A percentile compares a stretch with the other conserved stretches of the same genome.
These are phyloP conservation scores for Vannuccia rotundouncinata DNA, from an alignment of 2,888 invertebrate genomes.

Conservation along the genomic window DNA sequence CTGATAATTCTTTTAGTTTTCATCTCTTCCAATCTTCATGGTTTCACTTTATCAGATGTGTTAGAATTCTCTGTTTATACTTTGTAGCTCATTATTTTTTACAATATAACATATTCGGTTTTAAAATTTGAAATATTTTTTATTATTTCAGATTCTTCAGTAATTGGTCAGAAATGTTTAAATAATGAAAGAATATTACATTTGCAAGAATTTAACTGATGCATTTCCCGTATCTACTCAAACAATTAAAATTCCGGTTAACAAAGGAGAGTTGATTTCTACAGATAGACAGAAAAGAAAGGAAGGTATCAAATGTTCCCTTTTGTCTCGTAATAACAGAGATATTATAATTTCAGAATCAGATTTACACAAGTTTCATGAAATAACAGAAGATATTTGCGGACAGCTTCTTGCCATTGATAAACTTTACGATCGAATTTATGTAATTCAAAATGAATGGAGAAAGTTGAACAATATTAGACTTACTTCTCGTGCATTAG, in stretches of 20 bases:
- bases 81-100: too few relatives aligned
- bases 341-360: background rate
- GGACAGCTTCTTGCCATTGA: background rate
- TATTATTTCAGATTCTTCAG: too few relatives aligned
- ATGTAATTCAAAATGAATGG: background rate
- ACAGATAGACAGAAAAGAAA: background rate
- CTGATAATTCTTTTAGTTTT: too few relatives aligned
- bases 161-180: too few relatives aligned
- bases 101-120: too few relatives aligned
- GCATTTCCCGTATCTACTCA: background rate
- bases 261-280: background rate
- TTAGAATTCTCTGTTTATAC: too few relatives aligned
- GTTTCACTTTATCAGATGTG: too few relatives aligned
- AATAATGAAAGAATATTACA: background rate
- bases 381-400: background rate
- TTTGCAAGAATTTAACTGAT: background rate
- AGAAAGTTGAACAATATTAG: background rate
- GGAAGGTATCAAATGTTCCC: background rate
- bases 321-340: background rate
- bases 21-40: too few relatives aligned
- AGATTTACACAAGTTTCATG: background rate
- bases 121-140: too few relatives aligned
- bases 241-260: background rate
- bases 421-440: background rate
- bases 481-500: background rate